Evolutionary conservation across 2,888 invertebrate genomes (phyloP).

Genomic region (Melieria picta): DNA sequence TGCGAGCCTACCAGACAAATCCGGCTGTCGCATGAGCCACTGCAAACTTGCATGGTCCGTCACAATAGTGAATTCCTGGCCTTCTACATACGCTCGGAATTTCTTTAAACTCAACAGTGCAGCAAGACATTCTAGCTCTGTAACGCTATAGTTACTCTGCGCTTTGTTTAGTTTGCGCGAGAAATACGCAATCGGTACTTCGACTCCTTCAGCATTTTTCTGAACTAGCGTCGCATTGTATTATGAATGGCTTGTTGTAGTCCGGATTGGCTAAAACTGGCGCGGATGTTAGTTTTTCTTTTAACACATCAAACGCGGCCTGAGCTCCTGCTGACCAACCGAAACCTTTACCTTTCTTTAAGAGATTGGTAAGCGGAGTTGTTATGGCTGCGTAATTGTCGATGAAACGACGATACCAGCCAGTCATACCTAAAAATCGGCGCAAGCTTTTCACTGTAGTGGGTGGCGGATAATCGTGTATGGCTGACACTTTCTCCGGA

Average conservation of each 20-base stretch:
- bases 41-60: conserved; percentile 18
- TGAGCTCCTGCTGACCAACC: background rate
- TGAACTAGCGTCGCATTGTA: conserved; percentile 10
- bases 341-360: conserved; percentile 14
- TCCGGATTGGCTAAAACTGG: conserved; percentile 1
- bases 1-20: conserved; percentile 19
- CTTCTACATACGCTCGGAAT: conserved; percentile 23
- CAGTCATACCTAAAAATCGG: conserved; percentile 27
- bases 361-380: conserved; percentile 10
- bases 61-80: conserved; percentile 19
- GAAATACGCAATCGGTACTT: conserved; percentile 3
- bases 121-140: conserved; percentile 26
- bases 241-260: background rate
- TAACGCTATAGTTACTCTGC: conserved; percentile 33
- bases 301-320: background rate
- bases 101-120: conserved; percentile 10
- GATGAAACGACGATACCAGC: background rate
- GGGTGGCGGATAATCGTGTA: background rate
- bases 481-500: conserved; percentile 17
- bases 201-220: background rate
- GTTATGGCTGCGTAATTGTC: conserved; percentile 19
- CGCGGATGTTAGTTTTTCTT: background rate
- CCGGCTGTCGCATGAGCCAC: conserved; percentile 26
- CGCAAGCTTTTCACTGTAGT: background rate
- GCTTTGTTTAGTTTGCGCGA: conserved; percentile 31